Base-by-base conservation (phyloP, 2,888 invertebrate species). In the Electrophaes corylata region DNA sequence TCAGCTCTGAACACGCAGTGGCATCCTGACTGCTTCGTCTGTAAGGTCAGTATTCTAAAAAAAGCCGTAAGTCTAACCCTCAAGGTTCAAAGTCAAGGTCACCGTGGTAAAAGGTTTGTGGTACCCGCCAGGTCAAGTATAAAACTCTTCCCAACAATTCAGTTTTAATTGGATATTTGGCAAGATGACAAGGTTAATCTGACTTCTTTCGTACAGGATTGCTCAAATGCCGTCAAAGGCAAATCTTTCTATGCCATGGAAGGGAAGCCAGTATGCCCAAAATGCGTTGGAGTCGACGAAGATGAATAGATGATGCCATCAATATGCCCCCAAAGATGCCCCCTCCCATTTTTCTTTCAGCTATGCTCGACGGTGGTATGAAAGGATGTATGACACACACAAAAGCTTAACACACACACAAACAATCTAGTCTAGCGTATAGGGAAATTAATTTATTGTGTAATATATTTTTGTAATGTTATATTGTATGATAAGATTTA, bases 11-110 rank as follows among this genome's bases (percentile, higher is more conserved):
- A 98, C 91, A 96, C 97, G 67, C 98, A 99, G 87, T 99, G 99
- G 99, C 99, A 99, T 90, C 96, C 99, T 8, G 97, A 98, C 82
- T 99, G 99, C 91, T 99, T 99, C 93, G 98, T 98, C 69, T 99
- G 99, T 94, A 95, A 98, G 96, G 99, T 99, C 94, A 93, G 97
- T 88, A 86, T 80, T 1, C 18, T n/a, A 60, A 56, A 53, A 40
- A 39, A 51, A 54, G 50, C 50, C 31, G 29, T 31, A 44, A n/a
- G 2, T 44, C 48, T 16, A 5, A 8, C 10, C 8, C 23, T 4
- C 23, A 43, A 43, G 43, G 43, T 26, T 20, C 43, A 14, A 43
- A 14, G 31, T n/a, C 41, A 46, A 54, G 47, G 18, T 26, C 39
- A 10, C 53, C 12, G 29, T 37, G 16, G 4, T 39, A 10, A 62